Evolutionary conservation across 2,888 invertebrate genomes (phyloP).

Genomic region (Meta bourneti): DNA sequence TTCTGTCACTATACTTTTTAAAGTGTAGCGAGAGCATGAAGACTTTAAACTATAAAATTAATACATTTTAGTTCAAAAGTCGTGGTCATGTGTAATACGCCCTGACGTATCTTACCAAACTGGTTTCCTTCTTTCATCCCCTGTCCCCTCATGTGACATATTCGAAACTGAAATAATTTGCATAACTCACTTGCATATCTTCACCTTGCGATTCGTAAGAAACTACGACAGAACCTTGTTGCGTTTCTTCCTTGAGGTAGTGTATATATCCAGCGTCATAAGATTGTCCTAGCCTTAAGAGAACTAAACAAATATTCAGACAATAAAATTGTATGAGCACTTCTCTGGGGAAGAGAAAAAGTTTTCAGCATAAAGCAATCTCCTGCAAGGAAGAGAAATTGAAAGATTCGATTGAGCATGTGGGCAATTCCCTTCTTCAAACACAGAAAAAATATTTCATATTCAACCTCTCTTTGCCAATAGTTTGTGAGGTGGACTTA

Average conservation of each 20-base stretch:
- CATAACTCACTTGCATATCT: too few species aligned
- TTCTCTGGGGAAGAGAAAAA: slow-evolving; percentile 18
- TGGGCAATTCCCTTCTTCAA: slow-evolving; percentile 64
- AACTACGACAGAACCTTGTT: too few species aligned
- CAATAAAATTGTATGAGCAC: slow-evolving; percentile 38
- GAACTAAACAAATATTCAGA: slow-evolving; percentile 56
- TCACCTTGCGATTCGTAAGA: too few species aligned
- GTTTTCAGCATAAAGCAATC: slow-evolving; percentile 41
- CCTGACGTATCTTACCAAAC: too few species aligned
- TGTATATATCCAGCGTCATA: neutral
- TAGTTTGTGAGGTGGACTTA: slow-evolving; percentile 27
- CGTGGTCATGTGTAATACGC: too few species aligned
- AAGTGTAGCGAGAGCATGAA: too few species aligned
- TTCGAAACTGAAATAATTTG: too few species aligned
- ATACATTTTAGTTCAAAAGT: too few species aligned
- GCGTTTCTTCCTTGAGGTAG: neutral
- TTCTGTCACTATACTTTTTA: too few species aligned
- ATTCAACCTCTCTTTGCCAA: slow-evolving; percentile 47
- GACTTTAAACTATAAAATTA: too few species aligned
- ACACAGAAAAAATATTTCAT: slow-evolving; percentile 60
- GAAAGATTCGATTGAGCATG: slow-evolving; percentile 61
- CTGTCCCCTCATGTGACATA: too few species aligned
- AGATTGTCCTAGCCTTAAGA: neutral
- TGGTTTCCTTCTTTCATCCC: too few species aligned
- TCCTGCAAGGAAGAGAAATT: slow-evolving; percentile 52